Evolutionary conservation across 2,797 vertebrate species (phyloP), one percentile per base, ranked within the genome.

Genomic region (Hephaestus fuliginosus): DNA sequence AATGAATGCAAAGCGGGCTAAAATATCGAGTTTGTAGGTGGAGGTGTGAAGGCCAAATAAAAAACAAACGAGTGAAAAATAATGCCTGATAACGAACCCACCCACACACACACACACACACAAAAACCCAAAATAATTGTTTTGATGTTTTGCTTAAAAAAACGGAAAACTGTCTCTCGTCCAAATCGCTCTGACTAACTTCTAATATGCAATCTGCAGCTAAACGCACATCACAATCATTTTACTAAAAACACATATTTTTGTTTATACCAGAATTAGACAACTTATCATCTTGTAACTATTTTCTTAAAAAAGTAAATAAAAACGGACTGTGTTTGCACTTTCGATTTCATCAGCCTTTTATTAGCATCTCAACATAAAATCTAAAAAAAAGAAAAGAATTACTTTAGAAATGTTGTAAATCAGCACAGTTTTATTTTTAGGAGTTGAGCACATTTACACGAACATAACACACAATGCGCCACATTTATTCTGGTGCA

Each of bases 141-240:
- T 12, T 52, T 8, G 20, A 49, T n/a, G n/a, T 56, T 33, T 28
- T 74, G 6, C 5, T 30, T 18, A 14, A 28, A 36, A 63, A 56
- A 36, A 4, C 2, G 0, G 0, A 11, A 72, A 73, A 28, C 5
- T 13, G 5, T 3, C 15, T 62, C 6, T 56, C 7, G 3, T 7
- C n/a, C 8, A 0, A 41, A n/a, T 33, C 8, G 33, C 10, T 22
- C 30, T 3, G 30, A 33, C 30, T 5, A 5, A 13, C 28, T 11
- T 41, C 1, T 14, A 12, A 9, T 5, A 17, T 41, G 14, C 4
- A 9, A 15, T 4, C 25, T 4, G 0, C 25, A 22, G 18, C 13
- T n/a, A 0, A 52, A 39, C n/a, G 10, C 0, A 49, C 1, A 60
- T 10, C 5, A 15, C 0, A 41, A 56, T 0, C n/a, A 5, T 1